Conservation (phyloP, 1,140 invertebrate genomes). For the Drosophila kepulauana region DNA sequence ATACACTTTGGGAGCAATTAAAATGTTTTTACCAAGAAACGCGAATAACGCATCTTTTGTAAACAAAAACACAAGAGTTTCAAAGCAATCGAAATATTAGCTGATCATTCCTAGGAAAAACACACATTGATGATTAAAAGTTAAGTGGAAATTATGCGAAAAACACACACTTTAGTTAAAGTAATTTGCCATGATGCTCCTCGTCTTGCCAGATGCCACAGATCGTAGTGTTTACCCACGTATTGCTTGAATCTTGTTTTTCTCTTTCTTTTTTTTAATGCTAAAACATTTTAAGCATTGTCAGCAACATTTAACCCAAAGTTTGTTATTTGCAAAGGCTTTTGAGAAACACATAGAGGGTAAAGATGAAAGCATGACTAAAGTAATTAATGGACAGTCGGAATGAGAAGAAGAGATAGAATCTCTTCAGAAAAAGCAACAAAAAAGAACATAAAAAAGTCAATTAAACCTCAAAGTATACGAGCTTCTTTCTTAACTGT, state of each 20-base stretch:
- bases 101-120: conserved; percentile 5
- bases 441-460: conserved; percentile 11
- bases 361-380: conserved; percentile 11
- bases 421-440: conserved; percentile 1
- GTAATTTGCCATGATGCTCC: background rate
- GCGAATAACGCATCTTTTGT: conserved; percentile 1
- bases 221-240: background rate
- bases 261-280: background rate
- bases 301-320: background rate
- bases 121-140: background rate
- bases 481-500: background rate
- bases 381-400: conserved; percentile 14
- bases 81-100: background rate
- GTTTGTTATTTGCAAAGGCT: conserved; percentile 1
- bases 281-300: background rate
- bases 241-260: background rate
- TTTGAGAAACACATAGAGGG: conserved; percentile 2
- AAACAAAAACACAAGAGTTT: conserved; percentile 3
- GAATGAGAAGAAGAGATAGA: conserved; percentile 1
- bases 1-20: no score
- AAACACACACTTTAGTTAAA: conserved; percentile 1
- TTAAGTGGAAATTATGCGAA: conserved; percentile 11
- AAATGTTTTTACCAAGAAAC: background rate
- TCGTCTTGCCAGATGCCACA: conserved; percentile 10
- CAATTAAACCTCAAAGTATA: conserved; percentile 8